Evolutionary conservation across 2,113 vertebrate genomes (phyloP).

Genomic region (Melanerpes formicivorus): DNA sequence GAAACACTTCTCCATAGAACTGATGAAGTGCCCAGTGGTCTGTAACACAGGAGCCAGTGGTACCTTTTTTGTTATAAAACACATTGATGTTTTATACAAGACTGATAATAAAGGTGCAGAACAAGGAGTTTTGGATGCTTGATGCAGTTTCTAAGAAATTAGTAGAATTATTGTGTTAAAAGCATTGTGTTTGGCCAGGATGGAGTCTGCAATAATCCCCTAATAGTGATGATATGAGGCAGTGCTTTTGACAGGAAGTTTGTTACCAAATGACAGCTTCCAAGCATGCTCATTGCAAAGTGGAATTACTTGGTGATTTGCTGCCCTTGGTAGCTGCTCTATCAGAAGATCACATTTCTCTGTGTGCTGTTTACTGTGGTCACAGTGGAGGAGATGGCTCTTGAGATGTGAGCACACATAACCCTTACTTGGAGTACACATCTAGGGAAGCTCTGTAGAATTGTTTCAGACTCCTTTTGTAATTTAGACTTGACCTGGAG

Average conservation of each 20-base stretch:
- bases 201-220: not conserved
- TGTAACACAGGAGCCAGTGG: not conserved
- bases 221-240: not conserved
- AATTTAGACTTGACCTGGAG: not conserved
- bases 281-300: not conserved
- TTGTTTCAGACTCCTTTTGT: not conserved
- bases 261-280: not conserved
- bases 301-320: not conserved
- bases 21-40: no score
- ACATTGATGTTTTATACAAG: not conserved
- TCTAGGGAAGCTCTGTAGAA: not conserved
- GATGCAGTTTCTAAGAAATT: not conserved
- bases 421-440: not conserved
- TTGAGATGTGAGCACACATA: accelerated
- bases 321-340: not conserved
- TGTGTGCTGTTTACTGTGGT: accelerated
- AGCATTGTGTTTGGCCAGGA: not conserved
- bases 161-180: not conserved
- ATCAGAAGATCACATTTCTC: accelerated
- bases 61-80: not conserved
- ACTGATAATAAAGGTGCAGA: not conserved
- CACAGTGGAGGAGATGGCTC: not conserved
- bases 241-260: not conserved
- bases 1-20: not conserved
- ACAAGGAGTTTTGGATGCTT: not conserved